Percentiles rank a stretch among this genome's conserved stretches.
phyloP scores from a whole-genome alignment of 2,113 vertebrate species.

The Camelus dromedarius region DNA sequence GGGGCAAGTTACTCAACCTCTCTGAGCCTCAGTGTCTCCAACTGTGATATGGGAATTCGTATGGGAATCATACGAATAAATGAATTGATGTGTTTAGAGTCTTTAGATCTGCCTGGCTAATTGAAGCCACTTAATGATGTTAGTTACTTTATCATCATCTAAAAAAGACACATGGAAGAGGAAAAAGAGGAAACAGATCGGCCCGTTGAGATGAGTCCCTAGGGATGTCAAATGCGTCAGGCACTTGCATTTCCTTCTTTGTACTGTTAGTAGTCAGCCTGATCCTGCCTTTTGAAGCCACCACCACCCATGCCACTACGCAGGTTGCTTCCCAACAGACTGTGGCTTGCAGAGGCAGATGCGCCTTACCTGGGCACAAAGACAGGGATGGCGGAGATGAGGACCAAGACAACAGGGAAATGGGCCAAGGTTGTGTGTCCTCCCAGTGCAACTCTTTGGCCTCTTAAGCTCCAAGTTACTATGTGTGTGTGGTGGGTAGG shows the following conservation, averaged over 20 bases:
- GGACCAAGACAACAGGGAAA: neutral
- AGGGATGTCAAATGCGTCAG: neutral
- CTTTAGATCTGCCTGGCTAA: neutral
- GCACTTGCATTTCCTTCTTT: neutral
- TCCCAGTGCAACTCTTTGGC: rapidly evolving
- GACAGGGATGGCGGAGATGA: neutral
- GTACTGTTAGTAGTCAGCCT: rapidly evolving
- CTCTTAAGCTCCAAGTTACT: neutral
- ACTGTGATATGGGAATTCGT: neutral
- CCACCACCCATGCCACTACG: neutral
- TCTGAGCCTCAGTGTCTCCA: neutral
- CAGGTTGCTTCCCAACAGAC: neutral
- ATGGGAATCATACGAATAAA: neutral
- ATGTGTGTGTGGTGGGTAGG: no score
- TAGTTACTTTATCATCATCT: neutral
- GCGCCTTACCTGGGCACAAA: neutral
- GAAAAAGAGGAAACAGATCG: neutral
- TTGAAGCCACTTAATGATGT: neutral
- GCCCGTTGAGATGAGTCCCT: neutral
- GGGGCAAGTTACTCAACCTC: neutral
- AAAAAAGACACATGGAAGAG: neutral
- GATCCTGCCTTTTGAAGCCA: neutral
- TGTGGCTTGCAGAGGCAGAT: neutral
- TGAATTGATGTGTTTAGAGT: neutral
- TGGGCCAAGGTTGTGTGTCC: rapidly evolving